Base-by-base conservation (phyloP, 2,797 vertebrate genomes). In the Eupleurogrammus muticus region DNA sequence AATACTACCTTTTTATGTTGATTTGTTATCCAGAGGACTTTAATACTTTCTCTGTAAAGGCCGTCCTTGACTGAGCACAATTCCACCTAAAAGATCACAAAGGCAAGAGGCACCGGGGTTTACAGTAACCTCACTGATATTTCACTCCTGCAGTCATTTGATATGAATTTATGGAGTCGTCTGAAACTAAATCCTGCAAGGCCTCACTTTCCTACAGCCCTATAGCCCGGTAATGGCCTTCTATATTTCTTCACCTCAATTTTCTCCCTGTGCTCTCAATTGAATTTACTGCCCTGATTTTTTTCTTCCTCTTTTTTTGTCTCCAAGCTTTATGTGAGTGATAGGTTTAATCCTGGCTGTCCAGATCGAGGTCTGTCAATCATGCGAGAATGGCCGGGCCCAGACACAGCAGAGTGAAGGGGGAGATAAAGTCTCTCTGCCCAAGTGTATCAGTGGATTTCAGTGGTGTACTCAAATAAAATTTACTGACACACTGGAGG, bases 161-260 rank as follows among this genome's bases (percentile, higher is more conserved):
- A 92, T 93, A 92, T 89, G 87, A 94, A 95, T 95, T 95, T 94
- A 95, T 94, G 89, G 92, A 89, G 84, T 90, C 77, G 66, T 82
- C 79, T 62, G 66, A 85, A 90, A 86, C 90, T 93, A 92, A 95
- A 94, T 94, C 94, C 91, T 89, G 84, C 90, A 89, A 88, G 87
- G 85, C 89, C 88, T 90, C 91, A 88, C 87, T 92, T 92, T 92
- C 88, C 90, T 81, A 72, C 83, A 88, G 93, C 91, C 86, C 91
- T 85, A 87, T 90, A 89, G 92, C 89, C 83, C 57, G 65, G 88
- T 94, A 93, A 94, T 94, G 91, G 93, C 91, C 90, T 84, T 87
- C 93, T 89, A 93, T 94, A 94, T 94, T 94, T 94, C 93, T 92
- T 90, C 90, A 88, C 90, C 92, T 92, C 93, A 93, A 92, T 93